A percentile compares a stretch with the other conserved stretches of the same genome.
These are phyloP conservation scores for Anabacerthia variegaticeps DNA, from an alignment of 2,797 vertebrate genomes.

Conservation along the genomic window DNA sequence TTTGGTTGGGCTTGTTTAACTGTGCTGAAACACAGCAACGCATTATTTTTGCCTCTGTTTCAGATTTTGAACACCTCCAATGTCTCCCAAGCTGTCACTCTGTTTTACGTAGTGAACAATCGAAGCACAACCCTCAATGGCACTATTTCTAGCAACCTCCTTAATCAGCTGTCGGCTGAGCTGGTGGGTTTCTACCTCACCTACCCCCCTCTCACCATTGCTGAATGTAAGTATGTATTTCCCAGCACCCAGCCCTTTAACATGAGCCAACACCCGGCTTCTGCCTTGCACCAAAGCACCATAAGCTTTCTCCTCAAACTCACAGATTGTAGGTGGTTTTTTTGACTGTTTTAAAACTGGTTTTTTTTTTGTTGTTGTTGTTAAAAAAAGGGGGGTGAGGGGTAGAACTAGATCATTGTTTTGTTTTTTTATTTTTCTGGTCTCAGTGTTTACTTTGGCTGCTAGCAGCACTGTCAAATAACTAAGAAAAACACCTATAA, in stretches of 20 bases:
- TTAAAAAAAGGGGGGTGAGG: accelerated
- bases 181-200: conserved; percentile 97
- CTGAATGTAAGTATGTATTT: conserved; percentile 88
- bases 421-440: not conserved
- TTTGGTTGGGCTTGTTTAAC: not conserved
- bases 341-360: not conserved
- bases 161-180: conserved; percentile 93
- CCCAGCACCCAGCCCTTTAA: not conserved
- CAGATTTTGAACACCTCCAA: conserved; percentile 91
- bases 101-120: conserved; percentile 93
- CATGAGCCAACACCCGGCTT: not conserved
- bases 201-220: conserved; percentile 93
- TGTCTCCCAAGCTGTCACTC: conserved; percentile 86
- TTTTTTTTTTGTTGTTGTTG: not conserved
- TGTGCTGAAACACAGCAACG: not conserved
- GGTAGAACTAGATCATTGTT: accelerated
- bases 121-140: conserved; percentile 88
- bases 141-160: conserved; percentile 90
- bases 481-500: not conserved
- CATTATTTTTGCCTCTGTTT: conserved; percentile 34
- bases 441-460: not conserved
- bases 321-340: not conserved
- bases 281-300: not conserved
- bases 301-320: not conserved
- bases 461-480: not conserved